phyloP scores from a whole-genome alignment of 1,140 invertebrate genomes.

The Teleopsis dalmanni region DNA sequence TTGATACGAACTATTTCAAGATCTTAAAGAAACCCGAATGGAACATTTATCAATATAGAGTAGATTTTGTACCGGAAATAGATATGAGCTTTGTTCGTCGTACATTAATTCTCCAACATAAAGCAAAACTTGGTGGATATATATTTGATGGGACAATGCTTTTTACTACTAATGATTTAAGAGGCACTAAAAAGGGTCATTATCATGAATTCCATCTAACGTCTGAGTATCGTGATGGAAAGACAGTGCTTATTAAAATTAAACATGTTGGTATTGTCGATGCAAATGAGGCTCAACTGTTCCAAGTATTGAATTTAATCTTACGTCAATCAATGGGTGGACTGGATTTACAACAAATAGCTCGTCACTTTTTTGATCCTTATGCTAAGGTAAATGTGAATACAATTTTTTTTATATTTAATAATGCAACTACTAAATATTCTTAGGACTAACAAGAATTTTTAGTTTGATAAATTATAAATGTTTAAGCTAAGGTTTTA shows the following conservation, averaged over 20 bases:
- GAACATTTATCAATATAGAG: constrained; percentile 73
- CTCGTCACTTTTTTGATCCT: constrained; percentile 72
- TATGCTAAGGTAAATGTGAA: too few relatives aligned
- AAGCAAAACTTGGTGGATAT: constrained; percentile 33
- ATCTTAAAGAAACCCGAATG: constrained; percentile 60
- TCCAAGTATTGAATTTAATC: constrained; percentile 52
- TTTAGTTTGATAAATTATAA: too few relatives aligned
- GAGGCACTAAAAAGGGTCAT: constrained; percentile 27
- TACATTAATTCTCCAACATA: constrained; percentile 23
- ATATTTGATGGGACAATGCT: constrained; percentile 51
- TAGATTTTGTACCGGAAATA: constrained; percentile 64
- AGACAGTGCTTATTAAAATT: constrained; percentile 31
- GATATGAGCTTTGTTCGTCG: constrained; percentile 27
- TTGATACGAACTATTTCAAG: constrained; percentile 70
- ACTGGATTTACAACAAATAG: constrained; percentile 59
- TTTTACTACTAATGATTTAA: too few relatives aligned
- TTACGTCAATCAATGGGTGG: constrained; percentile 59
- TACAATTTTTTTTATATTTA: too few relatives aligned
- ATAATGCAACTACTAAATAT: too few relatives aligned
- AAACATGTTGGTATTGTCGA: constrained; percentile 28
- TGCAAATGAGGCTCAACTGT: constrained; percentile 25
- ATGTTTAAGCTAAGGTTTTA: too few relatives aligned
- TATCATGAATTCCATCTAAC: constrained; percentile 21
- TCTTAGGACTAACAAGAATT: too few relatives aligned
- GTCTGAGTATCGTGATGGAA: constrained; percentile 32